Conservation (phyloP, 2,888 invertebrate genomes). For the Agriopis leucophaearia region DNA sequence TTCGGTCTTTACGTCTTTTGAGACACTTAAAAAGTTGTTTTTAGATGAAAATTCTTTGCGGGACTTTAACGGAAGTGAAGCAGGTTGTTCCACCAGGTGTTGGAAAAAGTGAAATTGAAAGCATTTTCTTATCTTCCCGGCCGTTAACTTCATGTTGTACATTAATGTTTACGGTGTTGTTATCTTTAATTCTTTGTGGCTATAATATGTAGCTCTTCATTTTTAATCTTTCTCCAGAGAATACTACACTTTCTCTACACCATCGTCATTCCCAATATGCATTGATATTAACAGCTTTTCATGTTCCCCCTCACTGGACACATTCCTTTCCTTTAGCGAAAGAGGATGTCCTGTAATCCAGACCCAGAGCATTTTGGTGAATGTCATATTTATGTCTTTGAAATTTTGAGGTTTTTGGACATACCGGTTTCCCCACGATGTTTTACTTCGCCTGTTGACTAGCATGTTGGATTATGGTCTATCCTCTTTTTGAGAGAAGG, state of each 20-base stretch:
- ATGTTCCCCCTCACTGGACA: too few relatives aligned
- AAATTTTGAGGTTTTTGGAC: too few relatives aligned
- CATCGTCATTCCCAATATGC: background rate
- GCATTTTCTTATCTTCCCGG: conserved; percentile 20
- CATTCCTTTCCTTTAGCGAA: too few relatives aligned
- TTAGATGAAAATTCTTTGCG: conserved; percentile 49
- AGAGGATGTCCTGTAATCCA: too few relatives aligned
- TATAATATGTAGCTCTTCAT: background rate
- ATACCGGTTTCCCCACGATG: too few relatives aligned
- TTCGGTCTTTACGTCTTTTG: conserved; percentile 46
- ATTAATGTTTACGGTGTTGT: conserved; percentile 13
- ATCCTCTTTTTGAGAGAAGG: too few relatives aligned
- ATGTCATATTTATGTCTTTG: too few relatives aligned
- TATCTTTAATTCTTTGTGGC: conserved; percentile 12
- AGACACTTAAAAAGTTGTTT: conserved; percentile 42
- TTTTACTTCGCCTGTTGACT: too few relatives aligned
- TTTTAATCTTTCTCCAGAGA: background rate
- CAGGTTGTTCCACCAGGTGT: conserved; percentile 41
- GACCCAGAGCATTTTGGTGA: too few relatives aligned
- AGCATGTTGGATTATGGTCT: too few relatives aligned
- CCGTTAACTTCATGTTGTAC: conserved; percentile 28
- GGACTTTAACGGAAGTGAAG: conserved; percentile 43
- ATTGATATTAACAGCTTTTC: too few relatives aligned
- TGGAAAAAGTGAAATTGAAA: conserved; percentile 34
- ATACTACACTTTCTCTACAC: background rate